phyloP scores from a whole-genome alignment of 2,797 vertebrate genomes.

The Pipistrellus nathusii region DNA sequence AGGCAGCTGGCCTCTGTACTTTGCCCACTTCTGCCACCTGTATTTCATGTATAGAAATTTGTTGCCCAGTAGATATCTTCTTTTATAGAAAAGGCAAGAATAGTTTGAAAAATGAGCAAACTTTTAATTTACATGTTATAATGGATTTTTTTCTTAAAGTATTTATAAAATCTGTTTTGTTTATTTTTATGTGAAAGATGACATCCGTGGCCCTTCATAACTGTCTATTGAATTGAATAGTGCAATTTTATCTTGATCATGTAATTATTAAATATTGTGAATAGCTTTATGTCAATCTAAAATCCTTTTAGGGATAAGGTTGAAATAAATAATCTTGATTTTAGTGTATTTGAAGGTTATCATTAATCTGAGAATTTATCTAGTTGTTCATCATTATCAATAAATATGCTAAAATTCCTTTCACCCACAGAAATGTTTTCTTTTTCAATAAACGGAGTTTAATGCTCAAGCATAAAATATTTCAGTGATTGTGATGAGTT shows the following conservation, averaged over 20 bases:
- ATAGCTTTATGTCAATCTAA: not conserved
- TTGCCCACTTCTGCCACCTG: not conserved
- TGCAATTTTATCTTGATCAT: slow-evolving; percentile 4
- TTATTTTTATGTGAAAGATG: not conserved
- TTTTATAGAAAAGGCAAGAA: not conserved
- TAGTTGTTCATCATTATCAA: slow-evolving; percentile 15
- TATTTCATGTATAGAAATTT: not conserved
- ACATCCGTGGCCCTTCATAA: not conserved
- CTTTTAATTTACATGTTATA: slow-evolving; percentile 31
- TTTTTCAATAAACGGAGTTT: slow-evolving; percentile 16
- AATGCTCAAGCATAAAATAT: slow-evolving; percentile 20
- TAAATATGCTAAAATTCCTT: not conserved
- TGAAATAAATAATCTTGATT: slow-evolving; percentile 35
- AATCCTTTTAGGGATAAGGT: not conserved
- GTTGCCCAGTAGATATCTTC: not conserved
- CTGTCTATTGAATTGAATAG: not conserved
- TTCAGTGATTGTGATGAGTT: not conserved
- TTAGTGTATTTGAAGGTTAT: not conserved
- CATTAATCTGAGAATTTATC: slow-evolving; percentile 46
- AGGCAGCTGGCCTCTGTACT: not conserved
- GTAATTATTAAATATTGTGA: slow-evolving; percentile 7
- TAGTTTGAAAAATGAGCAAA: not conserved
- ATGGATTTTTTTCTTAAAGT: slow-evolving; percentile 37
- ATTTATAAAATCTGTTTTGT: slow-evolving; percentile 13
- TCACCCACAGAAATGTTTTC: slow-evolving; percentile 26